phyloP scores from a whole-genome alignment of 2,888 invertebrate genomes.

The Cosmia pyralina region DNA sequence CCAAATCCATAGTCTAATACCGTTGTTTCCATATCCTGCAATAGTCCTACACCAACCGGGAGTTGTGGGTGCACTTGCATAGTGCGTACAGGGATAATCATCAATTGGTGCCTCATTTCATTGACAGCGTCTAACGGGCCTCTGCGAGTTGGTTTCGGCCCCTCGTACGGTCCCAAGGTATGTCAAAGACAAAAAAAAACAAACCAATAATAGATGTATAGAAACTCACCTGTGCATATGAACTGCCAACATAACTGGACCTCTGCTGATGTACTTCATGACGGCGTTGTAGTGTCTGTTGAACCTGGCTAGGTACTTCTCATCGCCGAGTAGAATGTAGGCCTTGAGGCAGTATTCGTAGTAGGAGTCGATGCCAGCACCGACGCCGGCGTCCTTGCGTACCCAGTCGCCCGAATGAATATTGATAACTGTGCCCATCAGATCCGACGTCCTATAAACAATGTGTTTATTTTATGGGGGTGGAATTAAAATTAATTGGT shows the following conservation, averaged over 20 bases:
- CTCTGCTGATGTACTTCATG: conserved; percentile 99
- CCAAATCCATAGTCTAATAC: too few species aligned
- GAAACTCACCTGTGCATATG: conserved; percentile 94
- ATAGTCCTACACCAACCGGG: too few species aligned
- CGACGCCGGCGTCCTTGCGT: conserved; percentile 98
- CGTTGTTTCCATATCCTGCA: too few species aligned
- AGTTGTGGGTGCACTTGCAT: too few species aligned
- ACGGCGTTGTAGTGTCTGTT: conserved; percentile 98
- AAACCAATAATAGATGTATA: background rate
- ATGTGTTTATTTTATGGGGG: background rate
- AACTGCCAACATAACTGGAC: conserved; percentile 98
- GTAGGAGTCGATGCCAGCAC: conserved; percentile 99
- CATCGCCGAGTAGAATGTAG: conserved; percentile 98
- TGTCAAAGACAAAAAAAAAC: background rate
- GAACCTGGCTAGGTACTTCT: conserved; percentile 97
- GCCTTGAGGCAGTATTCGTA: conserved; percentile 99
- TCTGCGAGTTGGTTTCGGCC: background rate
- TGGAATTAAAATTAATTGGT: background rate
- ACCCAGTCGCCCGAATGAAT: conserved; percentile 99
- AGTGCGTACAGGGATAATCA: too few species aligned
- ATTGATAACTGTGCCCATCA: conserved; percentile 99
- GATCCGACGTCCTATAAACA: conserved; percentile 91
- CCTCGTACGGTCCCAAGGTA: too few species aligned
- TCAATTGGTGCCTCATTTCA: background rate
- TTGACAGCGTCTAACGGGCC: background rate